Conservation (phyloP, 2,113 vertebrate species). For the Ceuthmochares aereus region DNA sequence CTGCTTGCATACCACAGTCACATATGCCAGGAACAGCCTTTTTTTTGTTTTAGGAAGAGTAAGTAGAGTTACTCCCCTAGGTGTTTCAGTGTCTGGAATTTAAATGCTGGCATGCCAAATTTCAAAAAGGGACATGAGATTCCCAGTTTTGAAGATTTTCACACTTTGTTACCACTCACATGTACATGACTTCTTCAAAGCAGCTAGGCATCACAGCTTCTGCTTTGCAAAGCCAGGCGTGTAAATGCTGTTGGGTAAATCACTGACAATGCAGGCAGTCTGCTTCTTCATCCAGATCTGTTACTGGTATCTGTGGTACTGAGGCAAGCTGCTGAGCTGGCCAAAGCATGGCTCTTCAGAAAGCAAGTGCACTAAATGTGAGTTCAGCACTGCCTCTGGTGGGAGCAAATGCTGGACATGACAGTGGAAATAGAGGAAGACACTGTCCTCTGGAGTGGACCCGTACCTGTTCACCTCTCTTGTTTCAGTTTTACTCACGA, state of each 20-base stretch:
- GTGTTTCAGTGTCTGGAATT: background rate
- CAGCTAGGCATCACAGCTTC: background rate
- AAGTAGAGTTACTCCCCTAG: background rate
- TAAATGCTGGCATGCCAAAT: background rate
- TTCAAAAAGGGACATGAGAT: background rate
- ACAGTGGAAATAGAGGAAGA: background rate
- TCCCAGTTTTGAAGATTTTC: background rate
- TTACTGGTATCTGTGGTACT: background rate
- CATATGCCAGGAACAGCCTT: background rate
- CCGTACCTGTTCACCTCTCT: background rate
- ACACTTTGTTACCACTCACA: background rate
- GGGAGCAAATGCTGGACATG: background rate
- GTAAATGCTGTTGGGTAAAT: background rate
- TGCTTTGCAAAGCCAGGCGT: fast-evolving
- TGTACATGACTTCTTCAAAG: background rate
- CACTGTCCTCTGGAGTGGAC: fast-evolving
- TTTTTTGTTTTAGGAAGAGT: background rate
- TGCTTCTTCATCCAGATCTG: background rate
- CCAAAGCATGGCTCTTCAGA: background rate
- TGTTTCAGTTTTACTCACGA: background rate
- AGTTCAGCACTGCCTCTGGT: background rate
- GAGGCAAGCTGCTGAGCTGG: background rate
- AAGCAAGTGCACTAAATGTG: background rate
- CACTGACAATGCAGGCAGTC: background rate
- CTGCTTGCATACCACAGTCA: background rate